Base-by-base conservation (phyloP, 1,140 invertebrate species). In the Drosophila bocki region DNA sequence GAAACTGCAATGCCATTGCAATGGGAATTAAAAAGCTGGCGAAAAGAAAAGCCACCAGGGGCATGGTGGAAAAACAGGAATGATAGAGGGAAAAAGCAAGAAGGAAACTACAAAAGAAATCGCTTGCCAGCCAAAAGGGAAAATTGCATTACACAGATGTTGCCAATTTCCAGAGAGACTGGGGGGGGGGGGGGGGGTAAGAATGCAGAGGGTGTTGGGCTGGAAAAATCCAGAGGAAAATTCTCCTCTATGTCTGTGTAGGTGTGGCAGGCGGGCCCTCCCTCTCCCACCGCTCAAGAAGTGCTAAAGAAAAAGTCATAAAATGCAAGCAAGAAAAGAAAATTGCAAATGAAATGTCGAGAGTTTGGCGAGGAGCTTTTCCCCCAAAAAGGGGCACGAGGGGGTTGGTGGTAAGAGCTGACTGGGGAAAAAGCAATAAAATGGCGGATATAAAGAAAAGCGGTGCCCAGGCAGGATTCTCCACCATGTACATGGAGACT, bases 121-220 rank as follows among this genome's bases (percentile, higher is more conserved):
- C 75, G 35, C 47, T 63, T 53, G 80, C 64, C 59, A 83, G 75
- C 78, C 60, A 82, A 75, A 78, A 74, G 48, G 70, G 78, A 80
- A 87, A 87, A 87, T 87, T 87, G 83, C 84, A 87, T 87, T 87
- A 70, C 80, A 78, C 84, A 87, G 84, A 87, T 87, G 84, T 87
- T 87, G 83, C 84, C 84, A 83, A 87, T 75, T 87, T 67, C 58
- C 29, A 13, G 60, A 22, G 33, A 15, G 33, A 51, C 39, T 13
- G 15, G 42, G 15, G 5, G 9, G n/a, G 2, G 1, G 7, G 19
- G 50, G 7, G 12, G 1, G 11, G 50, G n/a, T n/a, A 15, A 11
- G 35, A 51, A 17, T 41, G 15, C 15, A 41, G 44, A 41, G 47
- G 50, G 62, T 12, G 48, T 19, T 15, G 45, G 32, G 15, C 9